phyloP scores from a whole-genome alignment of 2,797 vertebrate genomes.

The Acanthurus leucopareius region DNA sequence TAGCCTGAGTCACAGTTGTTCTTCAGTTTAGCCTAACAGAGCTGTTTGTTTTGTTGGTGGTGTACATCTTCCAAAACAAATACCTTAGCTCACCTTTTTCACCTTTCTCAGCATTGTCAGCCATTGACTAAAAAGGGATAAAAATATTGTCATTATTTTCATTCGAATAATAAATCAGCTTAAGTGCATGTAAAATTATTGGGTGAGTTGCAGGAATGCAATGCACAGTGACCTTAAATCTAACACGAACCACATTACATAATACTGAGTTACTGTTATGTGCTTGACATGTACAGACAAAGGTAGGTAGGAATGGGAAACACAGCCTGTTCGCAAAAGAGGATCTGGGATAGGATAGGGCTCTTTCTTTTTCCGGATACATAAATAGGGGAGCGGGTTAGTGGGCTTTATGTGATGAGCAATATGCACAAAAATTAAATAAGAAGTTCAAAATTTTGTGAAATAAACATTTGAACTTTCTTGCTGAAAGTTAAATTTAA shows the following conservation, averaged over 20 bases:
- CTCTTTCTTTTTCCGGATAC: not conserved
- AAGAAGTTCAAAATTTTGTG: not conserved
- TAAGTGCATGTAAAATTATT: not conserved
- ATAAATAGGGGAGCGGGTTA: not conserved
- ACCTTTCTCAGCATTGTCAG: constrained; percentile 87
- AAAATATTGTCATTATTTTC: constrained; percentile 20
- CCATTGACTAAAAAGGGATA: constrained; percentile 82
- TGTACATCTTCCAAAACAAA: not conserved
- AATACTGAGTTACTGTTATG: not conserved
- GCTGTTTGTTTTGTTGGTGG: too few relatives aligned
- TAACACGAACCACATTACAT: not conserved
- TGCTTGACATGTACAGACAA: not conserved
- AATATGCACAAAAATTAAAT: not conserved
- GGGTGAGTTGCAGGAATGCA: not conserved
- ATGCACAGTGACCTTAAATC: not conserved
- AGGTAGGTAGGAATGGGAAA: not conserved
- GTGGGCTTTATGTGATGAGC: not conserved
- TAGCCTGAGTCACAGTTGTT: not conserved
- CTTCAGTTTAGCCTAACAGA: too few relatives aligned
- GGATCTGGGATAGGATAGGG: not conserved
- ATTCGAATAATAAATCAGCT: constrained; percentile 13
- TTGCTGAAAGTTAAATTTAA: too few relatives aligned
- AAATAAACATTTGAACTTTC: not conserved
- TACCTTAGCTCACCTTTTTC: constrained; percentile 82
- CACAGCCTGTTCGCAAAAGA: not conserved